Base-by-base conservation (phyloP, 1,140 invertebrate species). In the Andricus grossulariae region DNA sequence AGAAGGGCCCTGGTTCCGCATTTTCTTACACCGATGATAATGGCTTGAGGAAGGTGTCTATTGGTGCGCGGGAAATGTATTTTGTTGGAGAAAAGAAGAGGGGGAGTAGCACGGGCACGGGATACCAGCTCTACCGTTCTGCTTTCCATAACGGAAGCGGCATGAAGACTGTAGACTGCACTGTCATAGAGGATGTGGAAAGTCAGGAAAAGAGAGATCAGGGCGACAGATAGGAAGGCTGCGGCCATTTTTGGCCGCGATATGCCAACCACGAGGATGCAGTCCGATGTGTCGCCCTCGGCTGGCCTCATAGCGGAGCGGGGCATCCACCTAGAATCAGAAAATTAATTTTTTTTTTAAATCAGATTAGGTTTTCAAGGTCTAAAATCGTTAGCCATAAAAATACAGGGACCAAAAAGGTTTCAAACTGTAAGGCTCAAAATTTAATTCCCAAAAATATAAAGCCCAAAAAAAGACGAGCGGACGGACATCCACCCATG, bases 1-100 rank as follows among this genome's bases (percentile, higher is more conserved):
- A 99, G 94, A 0, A 99, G 92, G 3, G 98, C 98, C 51, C 97
- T 91, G 0, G 98, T 99, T 32, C 98, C 98, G 87, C 97, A 97
- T 90, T 99, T 99, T 80, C 98, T 93, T 49, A 98, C 97, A 51
- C 98, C 97, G 83, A 99, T 96, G 83, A 99, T 98, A 80, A 99
- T 95, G 12, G 97, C 97, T 93, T 97, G 93, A 16, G 94, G 93
- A 74, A 95, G 88, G 74, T 93, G 91, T 71, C 92, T 90, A 71
- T 84, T 90, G 25, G 89, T 92, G 57, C 87, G 84, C 18, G 90
- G 89, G 70, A 88, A 92, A 77, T 90, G 91, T 50, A 88, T 86
- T 81, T 88, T 91, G 76, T 77, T 87, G 75, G 82, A 86, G 77
- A 87, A 87, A 18, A 86, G 88, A 82, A 84, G 90, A 80, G 89